phyloP scores from a whole-genome alignment of 2,888 invertebrate species.

The Drosophila peninsularis region DNA sequence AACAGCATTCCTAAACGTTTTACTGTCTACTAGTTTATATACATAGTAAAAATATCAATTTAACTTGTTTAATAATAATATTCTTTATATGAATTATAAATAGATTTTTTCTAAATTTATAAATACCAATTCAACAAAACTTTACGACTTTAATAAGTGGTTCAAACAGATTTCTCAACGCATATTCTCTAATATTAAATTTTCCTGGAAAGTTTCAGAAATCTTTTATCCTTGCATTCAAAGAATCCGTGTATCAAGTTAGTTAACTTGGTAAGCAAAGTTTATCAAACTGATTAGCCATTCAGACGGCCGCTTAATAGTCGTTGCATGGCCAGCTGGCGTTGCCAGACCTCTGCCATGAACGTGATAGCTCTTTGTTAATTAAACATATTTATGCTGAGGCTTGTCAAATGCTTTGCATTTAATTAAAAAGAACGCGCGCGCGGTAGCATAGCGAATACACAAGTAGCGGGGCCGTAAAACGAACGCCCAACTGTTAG shows the following conservation, averaged over 20 bases:
- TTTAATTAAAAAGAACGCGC: slow-evolving; percentile 39
- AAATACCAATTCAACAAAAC: too few species aligned
- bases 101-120: too few species aligned
- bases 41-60: too few species aligned
- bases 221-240: background rate
- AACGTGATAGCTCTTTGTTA: slow-evolving; percentile 21
- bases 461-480: slow-evolving; percentile 21
- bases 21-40: too few species aligned
- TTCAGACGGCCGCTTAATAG: background rate
- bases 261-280: background rate
- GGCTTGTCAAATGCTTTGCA: slow-evolving; percentile 39
- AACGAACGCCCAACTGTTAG: slow-evolving; percentile 7
- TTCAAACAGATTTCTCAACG: too few species aligned
- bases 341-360: slow-evolving; percentile 20
- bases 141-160: too few species aligned
- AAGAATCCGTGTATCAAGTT: background rate
- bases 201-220: background rate
- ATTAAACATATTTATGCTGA: slow-evolving; percentile 52
- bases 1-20: too few species aligned
- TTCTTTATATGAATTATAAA: too few species aligned
- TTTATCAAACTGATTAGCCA: slow-evolving; percentile 1
- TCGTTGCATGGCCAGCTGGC: background rate
- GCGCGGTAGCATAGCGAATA: slow-evolving; percentile 40
- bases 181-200: too few species aligned
- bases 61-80: too few species aligned